Evolutionary conservation across 2,888 invertebrate species (phyloP).

Genomic region (Rapana venosa): DNA sequence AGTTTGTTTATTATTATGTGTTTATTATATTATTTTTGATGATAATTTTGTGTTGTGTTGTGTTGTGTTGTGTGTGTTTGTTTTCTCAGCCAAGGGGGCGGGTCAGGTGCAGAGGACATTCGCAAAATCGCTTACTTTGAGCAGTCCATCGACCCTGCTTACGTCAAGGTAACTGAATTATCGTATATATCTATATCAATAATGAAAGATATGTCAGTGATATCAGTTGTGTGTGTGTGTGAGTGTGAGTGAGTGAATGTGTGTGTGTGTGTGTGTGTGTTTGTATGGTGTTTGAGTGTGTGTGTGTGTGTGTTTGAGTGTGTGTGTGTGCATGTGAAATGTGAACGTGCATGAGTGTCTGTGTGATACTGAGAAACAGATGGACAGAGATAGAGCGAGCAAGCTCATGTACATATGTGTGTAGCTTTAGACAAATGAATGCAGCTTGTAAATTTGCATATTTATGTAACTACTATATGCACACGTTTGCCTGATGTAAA

Average conservation of each 20-base stretch:
- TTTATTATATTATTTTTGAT: no score
- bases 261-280: slow-evolving; percentile 1
- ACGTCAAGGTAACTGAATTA: slow-evolving; percentile 58
- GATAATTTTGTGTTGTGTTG: not conserved
- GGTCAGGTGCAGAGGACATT: slow-evolving; percentile 67
- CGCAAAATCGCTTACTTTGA: slow-evolving; percentile 74
- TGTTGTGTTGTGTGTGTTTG: not conserved
- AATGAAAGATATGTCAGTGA: not conserved
- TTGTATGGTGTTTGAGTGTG: not conserved
- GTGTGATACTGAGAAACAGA: no score
- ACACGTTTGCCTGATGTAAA: no score
- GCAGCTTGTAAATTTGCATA: no score
- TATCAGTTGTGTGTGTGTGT: slow-evolving; percentile 1
- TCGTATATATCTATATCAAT: not conserved
- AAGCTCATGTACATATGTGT: no score
- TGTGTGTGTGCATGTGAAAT: no score
- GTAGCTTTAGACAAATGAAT: no score
- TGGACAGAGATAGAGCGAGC: no score
- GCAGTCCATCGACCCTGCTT: slow-evolving; percentile 72
- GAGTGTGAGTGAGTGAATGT: not conserved
- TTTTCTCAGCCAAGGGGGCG: slow-evolving; percentile 68
- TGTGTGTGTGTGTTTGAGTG: not conserved
- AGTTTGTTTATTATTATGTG: no score
- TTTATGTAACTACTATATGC: no score
- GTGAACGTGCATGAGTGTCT: no score